Evolutionary conservation across 2,113 vertebrate genomes (phyloP).

Genomic region (Glaucomys volans): DNA sequence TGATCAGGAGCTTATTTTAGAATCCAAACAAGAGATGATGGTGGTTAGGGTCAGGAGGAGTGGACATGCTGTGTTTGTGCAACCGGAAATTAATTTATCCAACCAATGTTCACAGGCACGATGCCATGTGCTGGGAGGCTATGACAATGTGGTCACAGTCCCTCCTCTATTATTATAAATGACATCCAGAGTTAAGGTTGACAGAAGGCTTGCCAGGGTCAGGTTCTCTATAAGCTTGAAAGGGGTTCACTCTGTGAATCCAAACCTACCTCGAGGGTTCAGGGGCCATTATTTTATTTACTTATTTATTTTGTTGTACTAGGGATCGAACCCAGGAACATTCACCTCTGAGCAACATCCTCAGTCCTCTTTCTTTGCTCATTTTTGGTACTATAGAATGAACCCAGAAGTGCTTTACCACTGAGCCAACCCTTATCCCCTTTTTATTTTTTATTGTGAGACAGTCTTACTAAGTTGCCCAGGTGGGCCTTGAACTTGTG

Average conservation of each 20-base stretch:
- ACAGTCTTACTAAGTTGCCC: too few relatives aligned
- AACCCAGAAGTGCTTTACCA: too few relatives aligned
- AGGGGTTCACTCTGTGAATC: neutral
- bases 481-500: too few relatives aligned
- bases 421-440: too few relatives aligned
- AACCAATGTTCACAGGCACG: neutral
- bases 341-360: too few relatives aligned
- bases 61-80: neutral
- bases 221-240: too few relatives aligned
- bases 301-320: too few relatives aligned
- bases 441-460: too few relatives aligned
- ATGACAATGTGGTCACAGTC: neutral
- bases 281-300: neutral
- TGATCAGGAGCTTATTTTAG: neutral
- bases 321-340: too few relatives aligned
- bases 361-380: too few relatives aligned
- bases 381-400: too few relatives aligned
- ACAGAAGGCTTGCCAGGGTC: neutral
- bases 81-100: neutral
- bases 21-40: neutral
- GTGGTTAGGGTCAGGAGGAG: neutral
- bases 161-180: neutral
- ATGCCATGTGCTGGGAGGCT: neutral
- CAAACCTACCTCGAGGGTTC: neutral
- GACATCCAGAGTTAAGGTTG: neutral